Base-by-base conservation (phyloP, 2,888 invertebrate species). In the Mythimna ferrago region DNA sequence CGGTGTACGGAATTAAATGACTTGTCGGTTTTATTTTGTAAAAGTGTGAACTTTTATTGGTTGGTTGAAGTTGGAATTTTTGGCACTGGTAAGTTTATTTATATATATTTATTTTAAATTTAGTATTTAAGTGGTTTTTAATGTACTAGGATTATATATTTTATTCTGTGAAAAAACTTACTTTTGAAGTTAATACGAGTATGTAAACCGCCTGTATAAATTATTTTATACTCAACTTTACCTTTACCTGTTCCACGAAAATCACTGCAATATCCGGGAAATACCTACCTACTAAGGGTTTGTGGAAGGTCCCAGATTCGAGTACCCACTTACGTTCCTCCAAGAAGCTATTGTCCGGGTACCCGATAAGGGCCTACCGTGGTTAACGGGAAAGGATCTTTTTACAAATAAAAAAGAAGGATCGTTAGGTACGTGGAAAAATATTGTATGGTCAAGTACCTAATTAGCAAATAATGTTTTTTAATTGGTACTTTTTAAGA, bases 41-140 rank as follows among this genome's bases (percentile, higher is more conserved):
- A 65, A 69, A 80, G 67, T 76, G 88, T 87, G 86, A 86, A 88
- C 86, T 88, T 88, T 65, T 77, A 80, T 86, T 81, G 83, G 84
- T 84, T 84, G 70, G 48, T 68, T 60, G 70, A 71, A 44, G 78
- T 72, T 76, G 82, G 75, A 78, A 73, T 63, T 74, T 65, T 54
- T 69, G 35, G 71, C 61, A 62, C 48, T 32, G 21, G 85, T 85
- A 72, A 84, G 88, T 88, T 62, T 9, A n/a, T 44, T 5, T 44
- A 10, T 51, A 21, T 68, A 35, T 26, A 26, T 26, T n/a, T 44
- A n/a, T 57, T n/a, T 41, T 54, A 3, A 16, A n/a, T 19, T 7
- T 60, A 54, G 2, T 16, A 57, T 35, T 44, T 35, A 41, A 56
- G 16, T 19, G 3, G 1, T 48, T 44, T 14, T 63, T 44, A 16